Base-by-base conservation (phyloP, 2,797 vertebrate genomes). In the Parauchenoglanis ngamensis region DNA sequence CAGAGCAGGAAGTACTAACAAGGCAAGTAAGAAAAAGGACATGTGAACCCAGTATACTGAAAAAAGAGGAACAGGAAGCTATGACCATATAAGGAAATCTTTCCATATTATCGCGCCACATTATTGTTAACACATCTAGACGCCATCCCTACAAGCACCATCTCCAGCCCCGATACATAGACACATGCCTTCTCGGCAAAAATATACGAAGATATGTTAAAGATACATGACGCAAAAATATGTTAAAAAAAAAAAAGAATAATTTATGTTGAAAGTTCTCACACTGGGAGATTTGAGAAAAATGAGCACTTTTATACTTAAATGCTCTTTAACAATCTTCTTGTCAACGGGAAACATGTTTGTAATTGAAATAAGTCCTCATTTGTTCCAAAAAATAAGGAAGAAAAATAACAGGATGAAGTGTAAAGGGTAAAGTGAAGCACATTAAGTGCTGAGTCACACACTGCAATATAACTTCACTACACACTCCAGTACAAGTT, bases 371-470 rank as follows among this genome's bases (percentile, higher is more conserved):
- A 54, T 54, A 15, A 52, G 49, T 31, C 13, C 25, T 77, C 10
- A 3, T 40, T 59, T 76, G 46, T 76, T 54, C 11, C 7, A 4
- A 77, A 77, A 76, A 52, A 15, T 25, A 28, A 49, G 23, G 21
- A 75, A 23, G 11, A 54, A 77, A 19, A 77, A 19, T 19, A 76
- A 28, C 1, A 77, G 0, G n/a, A 35, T 25, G 8, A 59, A 59
- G 23, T 77, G 7, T 57, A 5, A 76, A 76, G 28, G 35, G 52
- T 35, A 21, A 57, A 31, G 1, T 35, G 54, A 78, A 78, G 52
- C 21, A 21, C 17, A 78, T 78, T 78, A 44, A 63, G 40, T 81
- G 79, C 57, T 81, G 79, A 61, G 57, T 81, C 79, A 81, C 23
- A 63, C 79, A 46, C 57, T 44, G 57, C 79, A 44, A 61, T 61